Evolutionary conservation across 2,113 vertebrate species (phyloP).

Genomic region (Okapia johnstoni): DNA sequence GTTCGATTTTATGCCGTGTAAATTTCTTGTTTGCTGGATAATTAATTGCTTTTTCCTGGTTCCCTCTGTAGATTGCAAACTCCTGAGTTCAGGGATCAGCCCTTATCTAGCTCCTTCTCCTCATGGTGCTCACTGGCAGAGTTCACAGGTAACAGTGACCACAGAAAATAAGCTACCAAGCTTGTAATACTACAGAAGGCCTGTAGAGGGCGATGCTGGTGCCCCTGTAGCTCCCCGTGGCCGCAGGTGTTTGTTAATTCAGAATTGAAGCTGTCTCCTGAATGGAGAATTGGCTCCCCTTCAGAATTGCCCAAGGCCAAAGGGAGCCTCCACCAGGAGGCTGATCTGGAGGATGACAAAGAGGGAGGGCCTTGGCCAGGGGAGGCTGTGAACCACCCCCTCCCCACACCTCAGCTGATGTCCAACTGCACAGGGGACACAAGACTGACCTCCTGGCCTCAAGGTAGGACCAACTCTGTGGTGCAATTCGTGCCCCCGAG

Average conservation of each 20-base stretch:
- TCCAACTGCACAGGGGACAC: neutral
- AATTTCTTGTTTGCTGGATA: neutral
- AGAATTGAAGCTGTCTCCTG: neutral
- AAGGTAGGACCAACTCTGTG: neutral
- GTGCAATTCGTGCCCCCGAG: fast-evolving
- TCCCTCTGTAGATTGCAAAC: neutral
- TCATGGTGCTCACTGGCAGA: neutral
- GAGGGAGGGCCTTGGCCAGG: neutral
- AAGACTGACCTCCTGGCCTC: neutral
- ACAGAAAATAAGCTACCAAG: neutral
- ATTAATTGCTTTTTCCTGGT: neutral
- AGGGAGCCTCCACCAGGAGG: fast-evolving
- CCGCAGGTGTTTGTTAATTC: neutral
- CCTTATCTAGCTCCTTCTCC: neutral
- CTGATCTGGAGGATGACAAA: neutral
- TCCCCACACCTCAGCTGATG: neutral
- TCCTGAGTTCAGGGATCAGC: neutral
- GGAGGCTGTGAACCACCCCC: neutral
- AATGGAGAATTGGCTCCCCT: neutral
- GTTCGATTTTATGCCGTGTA: neutral
- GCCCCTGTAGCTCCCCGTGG: fast-evolving
- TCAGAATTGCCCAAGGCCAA: neutral
- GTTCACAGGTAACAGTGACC: neutral
- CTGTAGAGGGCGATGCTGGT: neutral
- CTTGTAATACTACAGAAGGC: neutral